Conservation (phyloP, 2,113 vertebrate species). For the Oceanites oceanicus region DNA sequence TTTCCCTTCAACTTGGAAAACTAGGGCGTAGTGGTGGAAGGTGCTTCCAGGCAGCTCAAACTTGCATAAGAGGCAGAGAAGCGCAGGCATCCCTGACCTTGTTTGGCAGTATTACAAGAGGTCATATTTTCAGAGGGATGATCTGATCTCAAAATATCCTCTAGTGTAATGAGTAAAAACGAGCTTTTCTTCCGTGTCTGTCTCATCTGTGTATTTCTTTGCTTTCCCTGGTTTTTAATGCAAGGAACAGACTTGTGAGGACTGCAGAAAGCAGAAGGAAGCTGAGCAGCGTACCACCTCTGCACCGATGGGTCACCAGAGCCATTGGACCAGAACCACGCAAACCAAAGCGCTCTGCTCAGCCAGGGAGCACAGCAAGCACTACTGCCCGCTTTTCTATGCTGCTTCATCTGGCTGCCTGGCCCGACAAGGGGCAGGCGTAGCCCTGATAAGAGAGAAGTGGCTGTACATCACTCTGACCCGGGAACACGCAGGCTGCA, state of each 20-base stretch:
- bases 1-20: not conserved
- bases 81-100: not conserved
- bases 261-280: not conserved
- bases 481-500: accelerated
- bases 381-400: not conserved
- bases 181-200: not conserved
- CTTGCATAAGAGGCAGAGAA: not conserved
- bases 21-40: accelerated
- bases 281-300: not conserved
- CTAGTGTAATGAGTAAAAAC: slow-evolving; percentile 6
- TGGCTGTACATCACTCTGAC: not conserved
- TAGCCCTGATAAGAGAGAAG: not conserved
- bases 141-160: slow-evolving; percentile 40
- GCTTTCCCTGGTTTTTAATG: not conserved
- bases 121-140: slow-evolving; percentile 28
- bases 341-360: not conserved
- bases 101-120: not conserved
- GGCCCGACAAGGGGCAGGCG: accelerated
- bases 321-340: not conserved
- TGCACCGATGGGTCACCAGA: not conserved
- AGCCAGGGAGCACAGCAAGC: not conserved
- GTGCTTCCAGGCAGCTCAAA: not conserved
- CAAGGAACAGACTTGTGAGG: not conserved
- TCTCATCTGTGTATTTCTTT: not conserved
- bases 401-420: not conserved